Evolutionary conservation across 2,888 invertebrate species (phyloP), one percentile per base, ranked within the genome.

Genomic region (Erannis defoliaria): DNA sequence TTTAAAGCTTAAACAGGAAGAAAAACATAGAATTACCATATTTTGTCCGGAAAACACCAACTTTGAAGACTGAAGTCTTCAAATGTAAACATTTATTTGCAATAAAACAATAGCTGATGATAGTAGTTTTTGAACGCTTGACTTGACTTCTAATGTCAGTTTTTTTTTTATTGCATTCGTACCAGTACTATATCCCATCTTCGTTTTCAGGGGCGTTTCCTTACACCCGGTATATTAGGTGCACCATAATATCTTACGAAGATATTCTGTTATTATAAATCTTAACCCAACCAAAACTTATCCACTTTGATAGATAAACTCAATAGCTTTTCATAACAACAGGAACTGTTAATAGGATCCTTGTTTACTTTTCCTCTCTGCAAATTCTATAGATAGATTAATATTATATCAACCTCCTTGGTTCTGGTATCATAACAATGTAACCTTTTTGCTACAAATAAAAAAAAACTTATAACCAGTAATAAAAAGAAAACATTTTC

Each of bases 221-320:
- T n/a, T n/a, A n/a, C n/a, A n/a, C n/a, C n/a, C n/a, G n/a, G n/a
- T n/a, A n/a, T 14, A 16, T 16, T 37, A 16, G 19, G 12, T 4
- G 5, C 12, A 9, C 19, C 6, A 2, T 26, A 12, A 29, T 46
- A 33, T 48, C 31, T 48, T 40, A 48, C 49, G 56, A 31, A 33
- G 46, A 59, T 29, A 57, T 62, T 51, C 38, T 62, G 54, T 66
- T 70, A 70, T 70, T 62, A 46, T 53, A 64, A 59, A 62, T 51
- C 61, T 57, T 60, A 35, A 42, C 31, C 56, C 49, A 62, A 59
- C 61, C 51, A 43, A 63, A 67, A 67, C 55, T 70, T 68, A 58
- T 71, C 65, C 62, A 70, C 61, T 68, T 68, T 53, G 55, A 35
- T 68, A 64, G 62, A 62, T 65, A 67, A 72, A 72, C 64, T 67